Conservation (phyloP, 2,113 vertebrate species). For the Oncorhynchus nerka region DNA sequence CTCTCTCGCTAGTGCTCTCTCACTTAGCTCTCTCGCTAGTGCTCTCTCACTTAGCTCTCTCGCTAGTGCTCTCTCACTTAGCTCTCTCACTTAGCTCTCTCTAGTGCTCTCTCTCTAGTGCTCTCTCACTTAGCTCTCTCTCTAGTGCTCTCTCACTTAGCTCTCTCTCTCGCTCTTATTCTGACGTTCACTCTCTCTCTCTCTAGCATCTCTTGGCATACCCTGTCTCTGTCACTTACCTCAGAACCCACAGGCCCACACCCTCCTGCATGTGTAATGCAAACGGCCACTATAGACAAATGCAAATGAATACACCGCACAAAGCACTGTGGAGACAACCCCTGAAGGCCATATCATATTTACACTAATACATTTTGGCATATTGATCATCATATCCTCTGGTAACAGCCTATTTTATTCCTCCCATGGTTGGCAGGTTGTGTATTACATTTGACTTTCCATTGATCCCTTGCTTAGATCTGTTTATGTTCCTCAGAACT, state of each 20-base stretch:
- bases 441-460: background rate
- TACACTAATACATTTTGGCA: background rate
- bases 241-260: background rate
- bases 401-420: background rate
- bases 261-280: background rate
- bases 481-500: background rate
- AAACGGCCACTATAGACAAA: background rate
- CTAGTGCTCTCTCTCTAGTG: no score
- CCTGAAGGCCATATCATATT: slow-evolving; percentile 8
- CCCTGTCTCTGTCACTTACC: background rate
- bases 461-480: background rate
- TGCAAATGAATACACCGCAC: background rate
- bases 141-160: background rate
- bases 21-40: background rate
- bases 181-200: background rate
- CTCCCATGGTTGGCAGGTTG: background rate
- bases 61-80: no score
- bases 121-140: background rate
- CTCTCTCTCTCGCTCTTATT: background rate
- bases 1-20: no score
- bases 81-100: no score
- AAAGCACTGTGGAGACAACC: background rate
- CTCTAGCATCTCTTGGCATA: background rate
- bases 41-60: background rate
- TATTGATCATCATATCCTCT: background rate